phyloP scores from a whole-genome alignment of 2,113 vertebrate species.

The Entelurus aequoreus region DNA sequence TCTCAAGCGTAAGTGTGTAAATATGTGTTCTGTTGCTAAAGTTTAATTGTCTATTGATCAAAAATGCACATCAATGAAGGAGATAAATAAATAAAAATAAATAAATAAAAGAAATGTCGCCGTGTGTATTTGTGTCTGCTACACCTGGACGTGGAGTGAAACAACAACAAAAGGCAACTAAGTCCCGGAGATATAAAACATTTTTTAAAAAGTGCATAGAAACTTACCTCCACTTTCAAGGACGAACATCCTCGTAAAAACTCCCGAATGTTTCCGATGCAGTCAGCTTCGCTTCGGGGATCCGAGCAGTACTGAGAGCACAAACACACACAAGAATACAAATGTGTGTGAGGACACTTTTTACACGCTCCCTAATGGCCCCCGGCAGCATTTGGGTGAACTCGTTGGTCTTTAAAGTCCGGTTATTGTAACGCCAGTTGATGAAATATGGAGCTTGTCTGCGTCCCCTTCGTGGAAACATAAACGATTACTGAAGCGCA shows the following conservation, averaged over 20 bases:
- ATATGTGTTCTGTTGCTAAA: too few species aligned
- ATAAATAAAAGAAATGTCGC: too few species aligned
- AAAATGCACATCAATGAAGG: too few species aligned
- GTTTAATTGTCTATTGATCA: too few species aligned
- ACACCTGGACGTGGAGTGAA: slow-evolving; percentile 30
- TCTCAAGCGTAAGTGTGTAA: too few species aligned
- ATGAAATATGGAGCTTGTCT: slow-evolving; percentile 39
- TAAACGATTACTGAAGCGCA: slow-evolving; percentile 23
- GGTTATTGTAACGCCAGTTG: slow-evolving; percentile 1
- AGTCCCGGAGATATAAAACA: too few species aligned
- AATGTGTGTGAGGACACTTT: slow-evolving; percentile 18
- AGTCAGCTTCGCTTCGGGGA: slow-evolving; percentile 85
- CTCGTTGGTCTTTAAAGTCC: background rate
- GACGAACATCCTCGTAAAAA: slow-evolving; percentile 85
- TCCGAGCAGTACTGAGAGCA: slow-evolving; percentile 81
- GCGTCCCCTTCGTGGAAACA: slow-evolving; percentile 44
- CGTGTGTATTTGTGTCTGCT: background rate
- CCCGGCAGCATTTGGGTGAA: background rate
- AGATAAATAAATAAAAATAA: too few species aligned
- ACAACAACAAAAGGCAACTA: slow-evolving; percentile 3
- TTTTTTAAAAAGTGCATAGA: too few species aligned
- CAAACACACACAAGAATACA: slow-evolving; percentile 33
- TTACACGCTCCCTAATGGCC: too few species aligned
- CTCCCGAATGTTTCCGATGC: slow-evolving; percentile 83
- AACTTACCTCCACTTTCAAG: slow-evolving; percentile 90